These are phyloP conservation scores for Euura saliciscinereae DNA, from an alignment of 1,140 invertebrate genomes.

Conservation along the genomic window DNA sequence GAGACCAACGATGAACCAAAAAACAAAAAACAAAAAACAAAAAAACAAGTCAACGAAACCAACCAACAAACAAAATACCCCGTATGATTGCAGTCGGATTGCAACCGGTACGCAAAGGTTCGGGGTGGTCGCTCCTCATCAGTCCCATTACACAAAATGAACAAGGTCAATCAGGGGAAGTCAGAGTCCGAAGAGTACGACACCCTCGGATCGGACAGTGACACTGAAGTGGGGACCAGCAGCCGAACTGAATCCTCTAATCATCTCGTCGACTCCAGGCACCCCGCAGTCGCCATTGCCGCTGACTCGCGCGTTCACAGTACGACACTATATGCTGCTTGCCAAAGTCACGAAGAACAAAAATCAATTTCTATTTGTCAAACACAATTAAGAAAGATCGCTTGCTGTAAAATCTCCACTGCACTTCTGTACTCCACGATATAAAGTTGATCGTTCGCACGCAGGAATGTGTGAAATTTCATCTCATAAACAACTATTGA, in stretches of 20 bases:
- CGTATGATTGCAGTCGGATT: conserved; percentile 63
- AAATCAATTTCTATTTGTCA: too few species aligned
- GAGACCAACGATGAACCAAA: background rate
- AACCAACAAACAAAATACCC: conserved; percentile 45
- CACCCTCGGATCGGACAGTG: conserved; percentile 67
- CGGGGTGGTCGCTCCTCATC: conserved; percentile 60
- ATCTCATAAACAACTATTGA: too few species aligned
- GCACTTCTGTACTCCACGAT: too few species aligned
- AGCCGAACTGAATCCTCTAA: conserved; percentile 64
- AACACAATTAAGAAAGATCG: too few species aligned
- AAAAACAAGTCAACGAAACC: background rate
- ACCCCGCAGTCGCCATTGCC: conserved; percentile 56
- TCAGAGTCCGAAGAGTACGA: conserved; percentile 70
- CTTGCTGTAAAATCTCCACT: too few species aligned
- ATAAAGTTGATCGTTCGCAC: too few species aligned
- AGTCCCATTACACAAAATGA: conserved; percentile 59
- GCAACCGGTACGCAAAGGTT: conserved; percentile 62
- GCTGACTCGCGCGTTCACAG: conserved; percentile 60
- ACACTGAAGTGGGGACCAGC: conserved; percentile 63
- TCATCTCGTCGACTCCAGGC: conserved; percentile 64
- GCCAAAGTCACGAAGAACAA: too few species aligned
- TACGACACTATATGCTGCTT: conserved; percentile 40
- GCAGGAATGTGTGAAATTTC: too few species aligned
- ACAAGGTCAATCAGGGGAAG: conserved; percentile 62
- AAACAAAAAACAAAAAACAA: too few species aligned